Conservation (phyloP, 2,888 invertebrate species). For the Aleiodes leptofemur region DNA sequence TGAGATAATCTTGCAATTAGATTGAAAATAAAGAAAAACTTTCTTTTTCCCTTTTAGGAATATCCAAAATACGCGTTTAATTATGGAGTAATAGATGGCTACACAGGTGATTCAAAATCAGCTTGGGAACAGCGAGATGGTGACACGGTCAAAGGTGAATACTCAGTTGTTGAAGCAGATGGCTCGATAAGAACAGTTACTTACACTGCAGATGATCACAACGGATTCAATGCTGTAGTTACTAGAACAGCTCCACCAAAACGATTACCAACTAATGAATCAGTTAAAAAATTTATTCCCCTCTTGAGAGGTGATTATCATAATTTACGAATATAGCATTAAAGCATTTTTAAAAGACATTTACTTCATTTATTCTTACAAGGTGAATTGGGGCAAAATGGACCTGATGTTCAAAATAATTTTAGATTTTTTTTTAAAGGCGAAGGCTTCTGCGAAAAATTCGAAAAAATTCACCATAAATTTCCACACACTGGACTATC, state of each 20-base stretch:
- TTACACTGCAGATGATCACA: slow-evolving; percentile 67
- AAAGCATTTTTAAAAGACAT: not conserved
- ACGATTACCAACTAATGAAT: slow-evolving; percentile 40
- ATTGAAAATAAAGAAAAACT: not conserved
- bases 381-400: too few relatives aligned
- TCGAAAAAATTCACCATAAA: too few relatives aligned
- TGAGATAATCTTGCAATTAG: not conserved
- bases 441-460: too few relatives aligned
- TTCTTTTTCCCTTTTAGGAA: slow-evolving; percentile 50
- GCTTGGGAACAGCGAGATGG: slow-evolving; percentile 70
- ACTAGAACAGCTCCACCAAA: slow-evolving; percentile 61
- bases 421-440: too few relatives aligned
- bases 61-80: slow-evolving; percentile 69
- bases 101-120: slow-evolving; percentile 68
- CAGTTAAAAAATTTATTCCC: slow-evolving; percentile 7
- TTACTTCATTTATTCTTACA: not conserved
- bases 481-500: too few relatives aligned
- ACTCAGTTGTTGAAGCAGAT: slow-evolving; percentile 68
- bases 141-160: slow-evolving; percentile 67
- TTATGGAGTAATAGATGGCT: slow-evolving; percentile 68
- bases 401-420: too few relatives aligned
- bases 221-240: slow-evolving; percentile 68
- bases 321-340: slow-evolving; percentile 2
- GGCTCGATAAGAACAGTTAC: slow-evolving; percentile 67
- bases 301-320: not conserved